Evolutionary conservation across 2,888 invertebrate genomes (phyloP).

Genomic region (Halictus ligatus): DNA sequence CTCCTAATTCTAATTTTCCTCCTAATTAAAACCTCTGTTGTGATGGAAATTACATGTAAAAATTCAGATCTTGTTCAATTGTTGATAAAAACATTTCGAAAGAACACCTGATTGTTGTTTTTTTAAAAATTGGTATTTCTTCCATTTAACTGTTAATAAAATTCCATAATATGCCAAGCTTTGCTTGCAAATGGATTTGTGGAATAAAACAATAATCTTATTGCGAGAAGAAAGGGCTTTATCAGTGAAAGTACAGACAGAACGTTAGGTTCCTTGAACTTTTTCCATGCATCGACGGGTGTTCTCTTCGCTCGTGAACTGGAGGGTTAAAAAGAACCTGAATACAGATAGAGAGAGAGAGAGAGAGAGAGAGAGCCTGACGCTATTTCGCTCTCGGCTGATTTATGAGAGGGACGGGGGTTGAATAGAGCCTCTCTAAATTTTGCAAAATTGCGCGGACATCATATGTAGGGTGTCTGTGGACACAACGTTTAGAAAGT

Average conservation of each 20-base stretch:
- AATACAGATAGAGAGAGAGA: slow-evolving; percentile 14
- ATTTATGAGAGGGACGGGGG: slow-evolving; percentile 11
- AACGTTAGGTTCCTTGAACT: not conserved
- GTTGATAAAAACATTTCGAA: no score
- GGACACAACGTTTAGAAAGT: not conserved
- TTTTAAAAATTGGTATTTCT: not conserved
- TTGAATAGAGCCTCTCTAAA: slow-evolving; percentile 4
- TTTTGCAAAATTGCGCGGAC: slow-evolving; percentile 1
- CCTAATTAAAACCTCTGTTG: no score
- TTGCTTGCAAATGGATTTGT: not conserved
- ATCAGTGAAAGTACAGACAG: not conserved
- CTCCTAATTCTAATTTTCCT: no score
- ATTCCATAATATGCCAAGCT: not conserved
- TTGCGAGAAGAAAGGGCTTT: not conserved
- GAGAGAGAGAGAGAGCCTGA: no score
- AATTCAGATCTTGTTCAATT: no score
- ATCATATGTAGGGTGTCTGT: not conserved
- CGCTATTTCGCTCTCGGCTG: slow-evolving; percentile 9
- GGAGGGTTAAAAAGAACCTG: not conserved
- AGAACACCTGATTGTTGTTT: no score
- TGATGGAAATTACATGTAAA: no score
- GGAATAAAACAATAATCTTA: not conserved
- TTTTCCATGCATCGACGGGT: not conserved
- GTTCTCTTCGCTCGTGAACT: not conserved
- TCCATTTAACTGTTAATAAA: not conserved